Evolutionary conservation across 2,888 invertebrate genomes (phyloP).

Genomic region (Leptinotarsa peninsularis): DNA sequence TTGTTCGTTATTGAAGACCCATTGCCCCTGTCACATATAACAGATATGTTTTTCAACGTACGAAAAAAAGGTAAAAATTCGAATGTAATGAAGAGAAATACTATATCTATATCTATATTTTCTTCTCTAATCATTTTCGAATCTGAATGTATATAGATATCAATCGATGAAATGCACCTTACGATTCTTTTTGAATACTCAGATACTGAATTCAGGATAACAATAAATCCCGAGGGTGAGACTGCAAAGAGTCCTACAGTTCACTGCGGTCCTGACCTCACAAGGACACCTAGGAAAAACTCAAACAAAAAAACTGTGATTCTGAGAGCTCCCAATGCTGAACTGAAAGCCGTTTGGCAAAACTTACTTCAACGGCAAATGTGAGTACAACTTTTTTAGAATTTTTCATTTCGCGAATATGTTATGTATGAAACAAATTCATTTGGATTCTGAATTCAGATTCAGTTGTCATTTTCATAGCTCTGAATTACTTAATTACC

Average conservation of each 20-base stretch:
- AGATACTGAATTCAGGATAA: conserved; percentile 89
- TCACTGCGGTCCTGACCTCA: conserved; percentile 77
- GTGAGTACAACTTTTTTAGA: conserved; percentile 69
- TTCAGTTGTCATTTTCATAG: too few species aligned
- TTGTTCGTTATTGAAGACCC: conserved; percentile 91
- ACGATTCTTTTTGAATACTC: conserved; percentile 48
- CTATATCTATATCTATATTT: not conserved
- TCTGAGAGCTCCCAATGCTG: conserved; percentile 83
- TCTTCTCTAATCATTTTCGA: not conserved
- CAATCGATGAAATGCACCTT: not conserved
- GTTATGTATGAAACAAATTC: too few species aligned
- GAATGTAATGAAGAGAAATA: too few species aligned
- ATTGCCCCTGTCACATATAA: conserved; percentile 80
- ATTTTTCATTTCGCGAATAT: too few species aligned
- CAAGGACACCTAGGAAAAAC: conserved; percentile 73
- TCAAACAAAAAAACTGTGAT: conserved; percentile 78
- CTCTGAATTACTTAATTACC: too few species aligned
- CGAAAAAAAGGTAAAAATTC: conserved; percentile 78
- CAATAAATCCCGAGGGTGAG: conserved; percentile 74
- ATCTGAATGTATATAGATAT: too few species aligned
- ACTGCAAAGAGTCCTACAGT: conserved; percentile 78
- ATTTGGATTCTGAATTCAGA: too few species aligned
- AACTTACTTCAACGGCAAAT: conserved; percentile 88
- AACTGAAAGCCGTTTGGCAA: conserved; percentile 91
- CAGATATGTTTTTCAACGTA: conserved; percentile 87